Evolutionary conservation across 2,113 vertebrate species (phyloP).

Genomic region (Channa argus): DNA sequence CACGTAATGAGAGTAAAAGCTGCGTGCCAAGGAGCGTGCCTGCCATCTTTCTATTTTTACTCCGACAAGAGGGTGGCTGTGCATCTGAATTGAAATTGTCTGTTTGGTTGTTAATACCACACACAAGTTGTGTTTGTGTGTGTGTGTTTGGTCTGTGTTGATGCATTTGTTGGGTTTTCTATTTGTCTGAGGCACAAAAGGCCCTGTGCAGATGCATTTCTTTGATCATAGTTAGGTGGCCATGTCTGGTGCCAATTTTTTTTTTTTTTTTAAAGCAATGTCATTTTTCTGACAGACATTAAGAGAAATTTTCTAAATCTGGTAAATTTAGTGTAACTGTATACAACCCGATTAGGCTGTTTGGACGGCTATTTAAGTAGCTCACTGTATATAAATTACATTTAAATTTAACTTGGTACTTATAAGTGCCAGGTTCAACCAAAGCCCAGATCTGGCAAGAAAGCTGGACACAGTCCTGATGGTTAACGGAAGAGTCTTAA

Average conservation of each 20-base stretch:
- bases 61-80: conserved; percentile 50
- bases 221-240: conserved; percentile 18
- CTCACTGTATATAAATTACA: too few species aligned
- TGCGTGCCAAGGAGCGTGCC: conserved; percentile 63
- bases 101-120: conserved; percentile 47
- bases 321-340: too few species aligned
- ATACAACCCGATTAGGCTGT: too few species aligned
- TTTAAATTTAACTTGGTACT: too few species aligned
- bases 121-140: conserved; percentile 21
- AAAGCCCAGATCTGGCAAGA: too few species aligned
- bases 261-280: background rate
- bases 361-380: too few species aligned
- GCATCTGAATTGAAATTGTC: conserved; percentile 54
- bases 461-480: too few species aligned
- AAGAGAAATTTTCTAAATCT: too few species aligned
- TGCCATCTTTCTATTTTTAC: conserved; percentile 71
- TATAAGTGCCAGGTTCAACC: too few species aligned
- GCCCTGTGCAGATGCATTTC: conserved; percentile 20
- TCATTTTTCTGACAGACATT: background rate
- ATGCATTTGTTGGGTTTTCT: conserved; percentile 37
- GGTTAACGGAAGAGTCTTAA: too few species aligned
- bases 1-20: conserved; percentile 57
- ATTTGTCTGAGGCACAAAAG: conserved; percentile 33
- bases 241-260: conserved; percentile 28
- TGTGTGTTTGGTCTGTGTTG: conserved; percentile 11